phyloP scores from a whole-genome alignment of 2,113 vertebrate species.

The Notiomystis cincta region DNA sequence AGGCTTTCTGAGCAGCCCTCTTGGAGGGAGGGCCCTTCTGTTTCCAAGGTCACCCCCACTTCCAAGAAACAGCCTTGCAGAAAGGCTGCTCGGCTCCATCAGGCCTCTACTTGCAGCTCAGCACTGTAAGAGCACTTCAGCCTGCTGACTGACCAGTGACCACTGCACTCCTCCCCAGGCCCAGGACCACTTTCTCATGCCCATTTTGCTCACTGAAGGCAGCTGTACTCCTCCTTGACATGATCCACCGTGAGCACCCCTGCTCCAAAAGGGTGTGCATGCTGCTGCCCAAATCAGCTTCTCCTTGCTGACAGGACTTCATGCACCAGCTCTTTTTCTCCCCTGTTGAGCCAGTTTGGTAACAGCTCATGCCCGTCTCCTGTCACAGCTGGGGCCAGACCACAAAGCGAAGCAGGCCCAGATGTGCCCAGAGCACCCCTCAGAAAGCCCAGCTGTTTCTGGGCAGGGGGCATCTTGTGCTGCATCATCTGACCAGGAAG shows the following conservation, averaged over 20 bases:
- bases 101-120: neutral
- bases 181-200: neutral
- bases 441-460: neutral
- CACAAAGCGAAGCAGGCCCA: neutral
- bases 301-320: neutral
- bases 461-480: too few relatives aligned
- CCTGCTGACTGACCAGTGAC: neutral
- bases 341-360: neutral
- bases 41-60: slow-evolving; percentile 38
- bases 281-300: neutral
- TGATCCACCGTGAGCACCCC: fast-evolving
- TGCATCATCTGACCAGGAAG: neutral
- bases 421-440: too few relatives aligned
- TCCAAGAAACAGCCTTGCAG: neutral
- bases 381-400: neutral
- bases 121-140: neutral
- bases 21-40: neutral
- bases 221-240: neutral
- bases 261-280: fast-evolving
- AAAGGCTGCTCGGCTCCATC: neutral
- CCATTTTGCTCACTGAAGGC: fast-evolving
- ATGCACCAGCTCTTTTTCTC: neutral
- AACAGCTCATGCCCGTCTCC: neutral
- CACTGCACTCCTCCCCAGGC: neutral
- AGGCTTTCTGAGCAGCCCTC: slow-evolving; percentile 6